phyloP scores from a whole-genome alignment of 2,797 vertebrate genomes.

The Hirundo rustica region DNA sequence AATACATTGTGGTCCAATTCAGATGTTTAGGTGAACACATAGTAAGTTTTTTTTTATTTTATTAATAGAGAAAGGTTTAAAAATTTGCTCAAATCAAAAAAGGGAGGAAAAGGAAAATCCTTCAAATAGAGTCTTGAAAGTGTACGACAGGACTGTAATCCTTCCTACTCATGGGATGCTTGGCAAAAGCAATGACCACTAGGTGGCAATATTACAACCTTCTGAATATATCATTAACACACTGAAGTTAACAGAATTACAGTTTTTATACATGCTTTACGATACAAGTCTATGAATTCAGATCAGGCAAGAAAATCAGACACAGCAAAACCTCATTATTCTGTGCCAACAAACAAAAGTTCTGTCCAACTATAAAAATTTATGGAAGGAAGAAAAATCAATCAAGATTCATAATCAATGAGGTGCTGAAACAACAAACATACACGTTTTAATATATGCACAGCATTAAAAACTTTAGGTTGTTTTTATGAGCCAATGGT shows the following conservation, averaged over 20 bases:
- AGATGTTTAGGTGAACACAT: not conserved
- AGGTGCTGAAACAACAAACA: not conserved
- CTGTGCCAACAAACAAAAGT: not conserved
- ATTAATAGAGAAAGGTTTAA: not conserved
- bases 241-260: not conserved
- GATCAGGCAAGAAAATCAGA: not conserved
- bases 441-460: not conserved
- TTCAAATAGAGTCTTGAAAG: not conserved
- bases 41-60: not conserved
- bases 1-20: not conserved
- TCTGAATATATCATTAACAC: not conserved
- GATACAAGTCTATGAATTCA: not conserved
- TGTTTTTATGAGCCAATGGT: not conserved
- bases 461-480: not conserved
- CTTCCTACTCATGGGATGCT: not conserved
- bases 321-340: not conserved
- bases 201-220: conserved; percentile 11
- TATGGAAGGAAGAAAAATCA: not conserved
- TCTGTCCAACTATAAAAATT: not conserved
- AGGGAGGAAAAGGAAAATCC: not conserved
- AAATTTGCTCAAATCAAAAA: not conserved
- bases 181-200: not conserved
- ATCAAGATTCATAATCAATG: not conserved
- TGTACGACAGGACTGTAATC: not conserved
- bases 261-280: not conserved